Percentiles rank a stretch among this genome's conserved stretches.
phyloP scores from a whole-genome alignment of 2,797 vertebrate genomes.

The Lutra lutra region DNA sequence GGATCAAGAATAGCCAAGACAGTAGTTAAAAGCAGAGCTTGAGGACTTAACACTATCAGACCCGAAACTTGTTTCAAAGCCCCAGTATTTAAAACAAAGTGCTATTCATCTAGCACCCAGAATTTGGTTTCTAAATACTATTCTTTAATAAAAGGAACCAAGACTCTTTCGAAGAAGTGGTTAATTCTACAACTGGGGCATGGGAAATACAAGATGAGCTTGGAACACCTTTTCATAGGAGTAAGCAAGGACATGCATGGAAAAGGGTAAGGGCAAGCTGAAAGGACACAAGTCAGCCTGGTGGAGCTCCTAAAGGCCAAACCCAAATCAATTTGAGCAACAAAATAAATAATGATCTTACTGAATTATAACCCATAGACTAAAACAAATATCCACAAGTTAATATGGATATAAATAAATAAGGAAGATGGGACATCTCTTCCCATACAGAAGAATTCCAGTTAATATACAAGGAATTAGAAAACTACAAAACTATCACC shows the following conservation, averaged over 20 bases:
- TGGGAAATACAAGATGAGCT: neutral
- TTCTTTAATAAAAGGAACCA: neutral
- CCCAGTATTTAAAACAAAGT: neutral
- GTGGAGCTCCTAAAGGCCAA: neutral
- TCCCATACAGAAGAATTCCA: neutral
- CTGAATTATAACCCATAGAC: neutral
- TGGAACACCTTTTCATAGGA: neutral
- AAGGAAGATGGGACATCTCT: neutral
- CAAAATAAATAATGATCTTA: neutral
- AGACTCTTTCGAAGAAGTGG: neutral
- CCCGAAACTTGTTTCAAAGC: neutral
- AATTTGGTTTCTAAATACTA: neutral
- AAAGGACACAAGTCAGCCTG: neutral
- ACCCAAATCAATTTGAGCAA: neutral
- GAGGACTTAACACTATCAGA: neutral
- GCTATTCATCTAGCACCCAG: neutral
- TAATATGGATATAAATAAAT: neutral
- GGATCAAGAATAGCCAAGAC: constrained; percentile 1
- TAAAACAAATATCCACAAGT: neutral
- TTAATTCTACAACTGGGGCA: neutral
- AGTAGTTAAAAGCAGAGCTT: constrained; percentile 33
- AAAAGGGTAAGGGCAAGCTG: neutral
- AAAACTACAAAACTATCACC: neutral
- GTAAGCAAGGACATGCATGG: constrained; percentile 11
- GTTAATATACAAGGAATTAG: neutral